Conservation (phyloP, 92 coral and sea anemone species). For the Zoanthus solanderi region DNA sequence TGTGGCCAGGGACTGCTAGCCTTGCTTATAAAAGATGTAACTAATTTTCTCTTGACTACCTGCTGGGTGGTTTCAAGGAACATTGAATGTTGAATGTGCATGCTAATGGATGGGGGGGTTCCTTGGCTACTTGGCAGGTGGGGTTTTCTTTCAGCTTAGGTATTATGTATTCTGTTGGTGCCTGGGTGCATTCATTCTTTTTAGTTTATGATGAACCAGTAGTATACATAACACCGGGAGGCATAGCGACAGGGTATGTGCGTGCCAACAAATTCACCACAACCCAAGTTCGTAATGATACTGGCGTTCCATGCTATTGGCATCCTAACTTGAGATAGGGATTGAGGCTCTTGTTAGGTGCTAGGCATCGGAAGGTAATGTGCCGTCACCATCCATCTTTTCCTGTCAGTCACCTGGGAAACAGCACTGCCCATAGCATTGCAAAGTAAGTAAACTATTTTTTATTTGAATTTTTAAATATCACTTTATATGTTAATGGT, state of each 20-base stretch:
- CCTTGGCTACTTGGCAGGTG: conserved; percentile 31
- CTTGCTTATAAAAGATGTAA: conserved; percentile 7
- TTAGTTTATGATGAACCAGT: conserved; percentile 6
- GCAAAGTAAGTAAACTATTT: background rate
- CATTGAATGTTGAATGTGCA: conserved; percentile 48
- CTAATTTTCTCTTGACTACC: conserved; percentile 21
- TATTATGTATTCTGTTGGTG: conserved; percentile 23
- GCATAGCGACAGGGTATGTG: conserved; percentile 40
- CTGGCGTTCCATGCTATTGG: conserved; percentile 37
- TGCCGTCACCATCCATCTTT: conserved; percentile 30
- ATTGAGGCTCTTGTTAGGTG: conserved; percentile 38
- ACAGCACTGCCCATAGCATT: conserved; percentile 26
- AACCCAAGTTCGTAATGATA: conserved; percentile 46
- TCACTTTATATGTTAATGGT: background rate
- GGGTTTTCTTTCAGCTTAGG: conserved; percentile 13
- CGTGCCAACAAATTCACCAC: background rate
- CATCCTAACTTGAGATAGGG: too few species aligned
- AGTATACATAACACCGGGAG: conserved; percentile 49
- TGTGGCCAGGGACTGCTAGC: conserved; percentile 31
- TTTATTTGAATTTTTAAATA: background rate
- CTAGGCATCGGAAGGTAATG: conserved; percentile 39
- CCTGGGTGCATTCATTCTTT: conserved; percentile 17
- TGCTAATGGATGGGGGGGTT: conserved; percentile 31
- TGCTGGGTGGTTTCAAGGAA: conserved; percentile 39
- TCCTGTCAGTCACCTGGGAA: conserved; percentile 35